These are phyloP conservation scores for Macrostomum lignano DNA, from an alignment of 1,140 invertebrate species.

Conservation along the genomic window DNA sequence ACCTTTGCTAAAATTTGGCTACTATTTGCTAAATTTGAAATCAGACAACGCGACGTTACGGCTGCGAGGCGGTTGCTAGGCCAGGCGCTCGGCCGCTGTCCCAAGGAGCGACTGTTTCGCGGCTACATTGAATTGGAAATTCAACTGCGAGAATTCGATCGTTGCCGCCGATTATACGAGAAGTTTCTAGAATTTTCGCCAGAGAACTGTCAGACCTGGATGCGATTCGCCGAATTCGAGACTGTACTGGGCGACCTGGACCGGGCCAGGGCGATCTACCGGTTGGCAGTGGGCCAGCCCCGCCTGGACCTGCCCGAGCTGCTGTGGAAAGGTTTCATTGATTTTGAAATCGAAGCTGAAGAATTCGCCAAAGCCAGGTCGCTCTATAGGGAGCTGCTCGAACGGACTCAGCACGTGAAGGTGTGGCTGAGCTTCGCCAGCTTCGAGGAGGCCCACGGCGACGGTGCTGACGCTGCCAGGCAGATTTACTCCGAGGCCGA, in stretches of 20 bases:
- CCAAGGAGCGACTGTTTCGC: constrained; percentile 79
- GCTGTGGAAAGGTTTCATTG: constrained; percentile 91
- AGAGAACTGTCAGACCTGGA: constrained; percentile 93
- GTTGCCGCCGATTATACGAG: constrained; percentile 64
- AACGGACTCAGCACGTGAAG: constrained; percentile 85
- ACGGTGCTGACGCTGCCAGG: not conserved
- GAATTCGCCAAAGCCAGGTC: constrained; percentile 58
- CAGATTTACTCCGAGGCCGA: not conserved
- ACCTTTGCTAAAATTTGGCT: constrained; percentile 98
- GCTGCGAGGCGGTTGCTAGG: constrained; percentile 62
- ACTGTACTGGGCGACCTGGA: constrained; percentile 72
- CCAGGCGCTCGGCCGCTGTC: constrained; percentile 67
- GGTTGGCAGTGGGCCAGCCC: constrained; percentile 60
- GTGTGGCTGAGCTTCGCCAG: constrained; percentile 22
- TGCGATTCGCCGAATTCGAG: constrained; percentile 73
- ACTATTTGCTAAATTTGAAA: constrained; percentile 81
- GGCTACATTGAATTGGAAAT: constrained; percentile 95
- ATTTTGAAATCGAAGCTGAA: constrained; percentile 79
- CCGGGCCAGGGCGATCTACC: constrained; percentile 66
- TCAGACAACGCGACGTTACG: constrained; percentile 62
- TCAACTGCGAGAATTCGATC: constrained; percentile 80
- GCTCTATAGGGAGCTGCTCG: constrained; percentile 66
- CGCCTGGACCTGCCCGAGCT: constrained; percentile 92
- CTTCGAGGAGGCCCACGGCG: not conserved
- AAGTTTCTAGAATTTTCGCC: constrained; percentile 82